Conservation (phyloP, 1,140 invertebrate species). For the Lepidostoma basale region DNA sequence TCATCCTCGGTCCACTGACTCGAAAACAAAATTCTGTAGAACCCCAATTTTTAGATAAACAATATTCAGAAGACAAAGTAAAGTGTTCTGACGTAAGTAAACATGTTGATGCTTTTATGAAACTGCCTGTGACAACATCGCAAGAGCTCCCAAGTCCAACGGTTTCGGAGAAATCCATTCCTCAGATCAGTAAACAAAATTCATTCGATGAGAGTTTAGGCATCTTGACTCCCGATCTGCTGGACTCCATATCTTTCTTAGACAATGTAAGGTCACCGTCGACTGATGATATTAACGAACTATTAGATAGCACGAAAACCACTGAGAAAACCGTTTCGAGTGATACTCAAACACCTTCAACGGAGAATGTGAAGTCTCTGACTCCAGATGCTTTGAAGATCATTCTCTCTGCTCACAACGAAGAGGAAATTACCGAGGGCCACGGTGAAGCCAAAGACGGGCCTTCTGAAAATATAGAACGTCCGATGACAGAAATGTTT, state of each 20-base stretch:
- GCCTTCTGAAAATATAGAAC: conserved; percentile 6
- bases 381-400: conserved; percentile 38
- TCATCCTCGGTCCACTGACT: conserved; percentile 27
- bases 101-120: neutral
- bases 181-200: conserved; percentile 70
- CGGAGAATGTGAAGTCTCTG: conserved; percentile 52
- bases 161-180: conserved; percentile 55
- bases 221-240: conserved; percentile 85
- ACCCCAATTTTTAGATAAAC: conserved; percentile 2
- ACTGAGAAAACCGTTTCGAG: conserved; percentile 43
- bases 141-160: conserved; percentile 40
- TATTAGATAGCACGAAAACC: conserved; percentile 36
- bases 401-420: conserved; percentile 8
- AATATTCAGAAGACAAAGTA: neutral
- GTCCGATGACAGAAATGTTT: neutral
- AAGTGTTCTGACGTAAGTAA: neutral
- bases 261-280: conserved; percentile 66
- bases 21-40: conserved; percentile 32
- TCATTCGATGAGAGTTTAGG: conserved; percentile 83
- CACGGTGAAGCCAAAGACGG: neutral
- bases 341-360: conserved; percentile 54
- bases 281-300: conserved; percentile 53
- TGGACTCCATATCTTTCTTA: conserved; percentile 74
- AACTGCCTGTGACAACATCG: neutral
- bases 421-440: neutral